These are phyloP conservation scores for Istiophorus platypterus DNA, from an alignment of 2,113 vertebrate species.

Conservation along the genomic window DNA sequence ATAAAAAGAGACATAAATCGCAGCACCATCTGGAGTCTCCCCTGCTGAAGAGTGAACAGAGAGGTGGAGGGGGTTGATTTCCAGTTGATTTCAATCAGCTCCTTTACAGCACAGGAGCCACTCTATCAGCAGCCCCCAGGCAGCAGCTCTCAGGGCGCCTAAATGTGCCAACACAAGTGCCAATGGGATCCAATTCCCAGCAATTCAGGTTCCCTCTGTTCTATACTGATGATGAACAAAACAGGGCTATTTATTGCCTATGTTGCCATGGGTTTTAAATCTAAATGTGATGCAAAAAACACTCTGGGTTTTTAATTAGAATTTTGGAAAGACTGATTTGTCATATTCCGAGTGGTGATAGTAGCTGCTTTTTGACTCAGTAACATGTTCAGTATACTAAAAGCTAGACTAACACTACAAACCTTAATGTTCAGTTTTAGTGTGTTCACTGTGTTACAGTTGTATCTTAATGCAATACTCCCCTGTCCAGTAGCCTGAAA, in stretches of 20 bases:
- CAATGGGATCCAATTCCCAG: slow-evolving; percentile 51
- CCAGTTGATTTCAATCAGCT: slow-evolving; percentile 73
- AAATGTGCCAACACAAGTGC: slow-evolving; percentile 57
- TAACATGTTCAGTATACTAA: not conserved
- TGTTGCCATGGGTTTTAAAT: slow-evolving; percentile 33
- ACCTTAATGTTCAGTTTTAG: too few relatives aligned
- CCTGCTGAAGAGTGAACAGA: slow-evolving; percentile 41
- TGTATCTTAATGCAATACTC: not conserved
- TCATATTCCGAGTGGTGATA: not conserved
- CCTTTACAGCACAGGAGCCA: slow-evolving; percentile 65
- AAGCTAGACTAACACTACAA: not conserved
- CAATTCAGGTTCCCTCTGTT: slow-evolving; percentile 59
- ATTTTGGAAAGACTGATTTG: not conserved
- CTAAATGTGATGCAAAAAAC: not conserved
- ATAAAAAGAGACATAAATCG: slow-evolving; percentile 67
- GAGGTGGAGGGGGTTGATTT: slow-evolving; percentile 56
- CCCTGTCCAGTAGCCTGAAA: not conserved
- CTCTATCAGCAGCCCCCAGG: slow-evolving; percentile 66
- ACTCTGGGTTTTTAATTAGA: slow-evolving; percentile 1
- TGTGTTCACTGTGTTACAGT: too few relatives aligned
- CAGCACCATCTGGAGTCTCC: slow-evolving; percentile 68
- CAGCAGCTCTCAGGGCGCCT: slow-evolving; percentile 52
- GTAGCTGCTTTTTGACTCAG: not conserved
- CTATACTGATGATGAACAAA: slow-evolving; percentile 58
- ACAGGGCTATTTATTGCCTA: slow-evolving; percentile 55